These are phyloP conservation scores for Natrix natrix DNA, from an alignment of 2,797 vertebrate genomes.

Conservation along the genomic window DNA sequence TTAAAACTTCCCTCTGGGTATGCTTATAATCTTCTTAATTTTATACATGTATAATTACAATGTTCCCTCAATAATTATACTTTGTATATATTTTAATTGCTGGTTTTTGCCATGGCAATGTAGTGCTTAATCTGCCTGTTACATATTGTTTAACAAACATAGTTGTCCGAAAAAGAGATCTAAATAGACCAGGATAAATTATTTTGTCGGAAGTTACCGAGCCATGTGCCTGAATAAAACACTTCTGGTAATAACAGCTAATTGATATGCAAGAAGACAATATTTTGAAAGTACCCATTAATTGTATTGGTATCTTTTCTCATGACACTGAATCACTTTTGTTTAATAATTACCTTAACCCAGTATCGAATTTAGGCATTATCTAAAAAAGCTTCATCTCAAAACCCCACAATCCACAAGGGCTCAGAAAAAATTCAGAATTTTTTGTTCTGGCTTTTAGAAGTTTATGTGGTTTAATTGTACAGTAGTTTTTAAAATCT, in stretches of 20 bases:
- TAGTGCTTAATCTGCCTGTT: not conserved
- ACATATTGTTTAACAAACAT: not conserved
- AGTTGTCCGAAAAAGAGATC: not conserved
- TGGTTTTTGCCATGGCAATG: not conserved
- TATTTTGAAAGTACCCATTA: not conserved
- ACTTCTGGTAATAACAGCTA: not conserved
- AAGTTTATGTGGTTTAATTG: not conserved
- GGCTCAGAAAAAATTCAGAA: not conserved
- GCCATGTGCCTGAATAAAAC: not conserved
- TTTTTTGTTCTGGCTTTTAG: not conserved
- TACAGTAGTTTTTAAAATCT: not conserved
- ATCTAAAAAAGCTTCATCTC: not conserved
- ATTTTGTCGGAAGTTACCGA: not conserved
- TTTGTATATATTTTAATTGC: not conserved
- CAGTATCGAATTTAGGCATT: not conserved
- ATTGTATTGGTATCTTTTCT: not conserved
- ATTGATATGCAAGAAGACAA: not conserved
- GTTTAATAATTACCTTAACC: not conserved
- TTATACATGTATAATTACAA: not conserved
- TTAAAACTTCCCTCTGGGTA: not conserved
- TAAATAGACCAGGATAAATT: not conserved
- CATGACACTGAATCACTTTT: not conserved
- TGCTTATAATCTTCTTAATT: not conserved
- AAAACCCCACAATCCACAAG: not conserved
- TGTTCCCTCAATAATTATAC: not conserved